phyloP scores from a whole-genome alignment of 2,113 vertebrate species.

The Orthonyx spaldingii region DNA sequence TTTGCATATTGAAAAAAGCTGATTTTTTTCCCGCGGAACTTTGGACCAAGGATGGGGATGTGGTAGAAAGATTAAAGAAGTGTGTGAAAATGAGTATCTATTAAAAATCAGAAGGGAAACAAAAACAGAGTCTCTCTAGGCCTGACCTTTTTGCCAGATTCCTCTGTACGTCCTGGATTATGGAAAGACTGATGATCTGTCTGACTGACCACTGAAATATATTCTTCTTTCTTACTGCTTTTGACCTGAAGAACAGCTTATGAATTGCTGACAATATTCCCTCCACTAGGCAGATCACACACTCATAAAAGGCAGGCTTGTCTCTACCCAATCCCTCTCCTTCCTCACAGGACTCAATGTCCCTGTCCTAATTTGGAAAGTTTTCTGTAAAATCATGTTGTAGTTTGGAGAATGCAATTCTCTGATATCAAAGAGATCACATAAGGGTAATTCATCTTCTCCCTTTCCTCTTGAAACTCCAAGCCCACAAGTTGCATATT shows the following conservation, averaged over 20 bases:
- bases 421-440: background rate
- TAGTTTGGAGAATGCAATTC: background rate
- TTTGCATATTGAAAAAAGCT: background rate
- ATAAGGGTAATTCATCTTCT: background rate
- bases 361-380: background rate
- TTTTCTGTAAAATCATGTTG: background rate
- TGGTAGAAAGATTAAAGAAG: background rate
- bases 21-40: background rate
- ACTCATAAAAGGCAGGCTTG: background rate
- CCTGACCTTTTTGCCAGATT: background rate
- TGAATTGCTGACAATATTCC: background rate
- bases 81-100: background rate
- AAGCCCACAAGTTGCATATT: background rate
- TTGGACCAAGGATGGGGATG: background rate
- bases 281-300: background rate
- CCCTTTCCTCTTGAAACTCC: background rate
- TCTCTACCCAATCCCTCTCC: background rate
- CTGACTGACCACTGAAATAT: background rate
- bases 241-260: background rate
- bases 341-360: background rate
- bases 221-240: background rate
- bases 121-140: background rate
- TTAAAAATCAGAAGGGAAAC: background rate
- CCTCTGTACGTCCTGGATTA: background rate
- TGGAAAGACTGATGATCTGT: slow-evolving; percentile 13